These are phyloP conservation scores for Oppia nitens DNA, from an alignment of 1,140 invertebrate species.

Conservation along the genomic window DNA sequence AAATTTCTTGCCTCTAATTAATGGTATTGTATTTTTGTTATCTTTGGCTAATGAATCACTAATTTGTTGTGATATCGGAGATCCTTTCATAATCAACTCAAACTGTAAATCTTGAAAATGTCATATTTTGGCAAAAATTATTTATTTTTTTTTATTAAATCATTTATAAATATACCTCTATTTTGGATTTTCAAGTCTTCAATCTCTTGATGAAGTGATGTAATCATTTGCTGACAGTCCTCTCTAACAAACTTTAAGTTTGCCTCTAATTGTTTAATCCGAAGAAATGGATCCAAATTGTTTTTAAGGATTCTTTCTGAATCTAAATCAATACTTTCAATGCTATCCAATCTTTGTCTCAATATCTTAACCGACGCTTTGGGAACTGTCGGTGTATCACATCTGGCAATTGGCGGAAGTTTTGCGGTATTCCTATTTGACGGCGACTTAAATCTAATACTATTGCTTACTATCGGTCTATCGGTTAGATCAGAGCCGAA, in stretches of 20 bases:
- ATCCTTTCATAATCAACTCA: not conserved
- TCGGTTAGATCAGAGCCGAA: too few species aligned
- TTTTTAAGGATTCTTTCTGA: conserved; percentile 10
- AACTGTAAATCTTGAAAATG: conserved; percentile 3
- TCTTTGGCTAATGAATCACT: not conserved
- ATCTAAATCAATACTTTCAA: not conserved
- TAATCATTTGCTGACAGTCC: conserved; percentile 13
- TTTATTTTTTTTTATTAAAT: not conserved
- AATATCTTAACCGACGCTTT: not conserved
- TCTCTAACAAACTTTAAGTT: conserved; percentile 19
- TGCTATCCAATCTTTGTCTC: not conserved
- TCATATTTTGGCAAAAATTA: not conserved
- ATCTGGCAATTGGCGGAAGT: not conserved
- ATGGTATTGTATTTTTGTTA: not conserved
- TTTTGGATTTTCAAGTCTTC: conserved; percentile 18
- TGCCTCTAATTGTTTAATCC: conserved; percentile 18
- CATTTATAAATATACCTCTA: conserved; percentile 10
- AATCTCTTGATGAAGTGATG: conserved; percentile 18
- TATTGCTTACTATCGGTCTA: not conserved
- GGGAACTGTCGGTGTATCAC: not conserved
- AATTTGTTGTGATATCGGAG: not conserved
- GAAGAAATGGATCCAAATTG: conserved; percentile 15
- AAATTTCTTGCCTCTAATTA: not conserved
- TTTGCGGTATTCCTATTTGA: not conserved
- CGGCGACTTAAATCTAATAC: not conserved